Percentiles rank a stretch among this genome's conserved stretches.
Evolutionary conservation across 2,797 vertebrate genomes (phyloP).

Genomic region (Phyllotis vaccarum): DNA sequence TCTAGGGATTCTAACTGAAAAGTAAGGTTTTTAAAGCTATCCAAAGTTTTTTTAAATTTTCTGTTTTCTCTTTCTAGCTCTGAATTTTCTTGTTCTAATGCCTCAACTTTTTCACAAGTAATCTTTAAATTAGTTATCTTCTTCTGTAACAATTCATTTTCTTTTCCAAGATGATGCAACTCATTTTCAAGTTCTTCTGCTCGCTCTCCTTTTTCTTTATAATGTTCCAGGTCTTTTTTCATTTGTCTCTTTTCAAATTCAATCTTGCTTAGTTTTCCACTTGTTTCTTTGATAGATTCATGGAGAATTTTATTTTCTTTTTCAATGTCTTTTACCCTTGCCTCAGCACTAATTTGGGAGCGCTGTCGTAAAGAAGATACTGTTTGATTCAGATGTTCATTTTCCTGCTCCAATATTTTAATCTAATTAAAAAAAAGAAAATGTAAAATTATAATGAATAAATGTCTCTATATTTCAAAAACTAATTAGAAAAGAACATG

Average conservation of each 20-base stretch:
- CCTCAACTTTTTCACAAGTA: slow-evolving; percentile 95
- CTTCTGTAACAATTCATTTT: slow-evolving; percentile 97
- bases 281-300: slow-evolving; percentile 97
- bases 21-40: slow-evolving; percentile 93
- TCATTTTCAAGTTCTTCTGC: slow-evolving; percentile 95
- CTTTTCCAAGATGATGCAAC: slow-evolving; percentile 93
- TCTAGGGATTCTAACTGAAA: slow-evolving; percentile 96
- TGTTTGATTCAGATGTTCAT: slow-evolving; percentile 95
- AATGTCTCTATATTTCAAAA: slow-evolving; percentile 55
- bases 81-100: slow-evolving; percentile 95
- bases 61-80: slow-evolving; percentile 95
- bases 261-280: slow-evolving; percentile 94
- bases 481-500: slow-evolving; percentile 18
- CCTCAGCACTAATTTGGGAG: slow-evolving; percentile 96
- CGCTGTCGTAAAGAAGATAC: slow-evolving; percentile 95
- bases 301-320: slow-evolving; percentile 98
- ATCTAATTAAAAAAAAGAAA: slow-evolving; percentile 88
- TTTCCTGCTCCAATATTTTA: slow-evolving; percentile 97
- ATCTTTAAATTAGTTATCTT: slow-evolving; percentile 95
- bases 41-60: slow-evolving; percentile 95
- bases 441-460: slow-evolving; percentile 53
- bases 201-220: slow-evolving; percentile 96
- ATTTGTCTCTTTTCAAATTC: slow-evolving; percentile 98
- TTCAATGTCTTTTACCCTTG: slow-evolving; percentile 97
- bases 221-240: slow-evolving; percentile 95